phyloP scores from a whole-genome alignment of 2,888 invertebrate genomes.

The Coleophora deauratella region DNA sequence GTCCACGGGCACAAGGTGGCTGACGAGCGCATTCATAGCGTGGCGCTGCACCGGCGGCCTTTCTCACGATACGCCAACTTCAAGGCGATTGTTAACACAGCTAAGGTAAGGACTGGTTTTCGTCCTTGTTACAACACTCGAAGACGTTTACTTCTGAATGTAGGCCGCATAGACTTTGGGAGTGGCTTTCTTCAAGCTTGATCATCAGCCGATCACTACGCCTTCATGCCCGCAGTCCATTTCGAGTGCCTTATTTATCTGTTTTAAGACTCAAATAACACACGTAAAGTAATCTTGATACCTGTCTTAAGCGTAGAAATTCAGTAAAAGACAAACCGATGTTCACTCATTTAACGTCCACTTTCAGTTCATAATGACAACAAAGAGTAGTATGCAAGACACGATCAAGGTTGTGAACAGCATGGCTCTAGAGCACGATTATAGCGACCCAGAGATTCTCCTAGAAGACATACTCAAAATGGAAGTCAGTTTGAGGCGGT shows the following conservation, averaged over 20 bases:
- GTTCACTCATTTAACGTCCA: no score
- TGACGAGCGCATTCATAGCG: constrained; percentile 61
- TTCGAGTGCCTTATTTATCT: no score
- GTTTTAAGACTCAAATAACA: no score
- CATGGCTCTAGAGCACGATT: constrained; percentile 36
- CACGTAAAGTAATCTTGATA: no score
- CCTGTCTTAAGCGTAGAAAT: no score
- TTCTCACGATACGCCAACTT: constrained; percentile 23
- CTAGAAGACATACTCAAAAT: constrained; percentile 37
- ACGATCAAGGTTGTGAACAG: constrained; percentile 35
- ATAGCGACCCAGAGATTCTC: constrained; percentile 29
- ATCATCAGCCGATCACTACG: no score
- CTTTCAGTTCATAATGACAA: constrained; percentile 37
- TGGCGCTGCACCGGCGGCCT: constrained; percentile 57
- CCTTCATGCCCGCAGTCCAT: no score
- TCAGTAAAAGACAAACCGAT: no score
- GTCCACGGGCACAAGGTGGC: constrained; percentile 77
- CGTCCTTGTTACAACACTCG: background rate
- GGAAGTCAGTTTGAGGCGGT: constrained; percentile 24
- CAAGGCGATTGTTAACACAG: constrained; percentile 22
- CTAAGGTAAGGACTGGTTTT: constrained; percentile 30
- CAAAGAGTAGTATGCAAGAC: constrained; percentile 33
- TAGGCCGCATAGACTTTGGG: no score
- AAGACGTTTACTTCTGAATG: no score
- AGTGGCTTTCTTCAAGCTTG: no score